A percentile compares a stretch with the other conserved stretches of the same genome.
Conservation (phyloP, 2,113 vertebrate genomes). For the Hemichromis elongatus region DNA sequence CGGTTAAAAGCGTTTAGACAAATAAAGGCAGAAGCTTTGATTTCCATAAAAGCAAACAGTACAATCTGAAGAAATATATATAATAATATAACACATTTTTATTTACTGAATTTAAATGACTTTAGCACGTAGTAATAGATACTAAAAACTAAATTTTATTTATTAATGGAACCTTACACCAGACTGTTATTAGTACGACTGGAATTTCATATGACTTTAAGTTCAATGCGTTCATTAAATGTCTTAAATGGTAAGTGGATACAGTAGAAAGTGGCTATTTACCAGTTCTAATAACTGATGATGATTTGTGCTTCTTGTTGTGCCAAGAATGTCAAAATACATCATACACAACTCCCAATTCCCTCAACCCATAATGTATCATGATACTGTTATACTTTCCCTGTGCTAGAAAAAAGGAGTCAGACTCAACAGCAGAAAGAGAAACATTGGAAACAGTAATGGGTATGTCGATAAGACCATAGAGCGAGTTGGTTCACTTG, state of each 20-base stretch:
- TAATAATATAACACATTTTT: not conserved
- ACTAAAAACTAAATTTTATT: not conserved
- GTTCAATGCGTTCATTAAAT: not conserved
- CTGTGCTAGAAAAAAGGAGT: not conserved
- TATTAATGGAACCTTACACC: not conserved
- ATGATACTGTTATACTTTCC: not conserved
- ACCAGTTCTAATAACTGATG: not conserved
- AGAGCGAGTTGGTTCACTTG: conserved; percentile 8
- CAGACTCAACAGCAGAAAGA: not conserved
- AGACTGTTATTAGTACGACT: not conserved
- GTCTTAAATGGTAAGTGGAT: not conserved
- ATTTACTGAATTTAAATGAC: not conserved
- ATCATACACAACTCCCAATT: not conserved
- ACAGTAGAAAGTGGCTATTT: not conserved
- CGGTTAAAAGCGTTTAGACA: not conserved
- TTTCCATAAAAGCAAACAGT: not conserved
- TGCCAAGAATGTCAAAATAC: not conserved
- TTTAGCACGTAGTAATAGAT: not conserved
- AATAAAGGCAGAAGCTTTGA: not conserved
- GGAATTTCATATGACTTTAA: not conserved
- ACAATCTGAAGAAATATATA: not conserved
- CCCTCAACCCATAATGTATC: conserved; percentile 8
- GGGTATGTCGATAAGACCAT: conserved; percentile 21
- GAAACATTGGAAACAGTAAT: conserved; percentile 5
- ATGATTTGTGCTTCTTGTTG: not conserved